Evolutionary conservation across 2,888 invertebrate genomes (phyloP).

Genomic region (Ecdyonurus torrentis): DNA sequence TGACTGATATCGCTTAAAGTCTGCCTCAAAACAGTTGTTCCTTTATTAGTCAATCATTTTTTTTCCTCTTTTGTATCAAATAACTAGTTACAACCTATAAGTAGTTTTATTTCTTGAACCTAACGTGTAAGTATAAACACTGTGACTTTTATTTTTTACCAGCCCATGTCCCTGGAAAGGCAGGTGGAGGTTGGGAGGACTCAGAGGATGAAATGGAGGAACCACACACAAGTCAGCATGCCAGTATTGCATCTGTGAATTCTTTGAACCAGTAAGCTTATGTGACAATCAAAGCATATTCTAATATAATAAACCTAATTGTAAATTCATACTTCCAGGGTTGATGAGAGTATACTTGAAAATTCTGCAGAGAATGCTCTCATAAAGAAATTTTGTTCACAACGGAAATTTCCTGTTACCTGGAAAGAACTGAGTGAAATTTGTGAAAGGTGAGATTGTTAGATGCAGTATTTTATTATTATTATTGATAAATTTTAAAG

Average conservation of each 20-base stretch:
- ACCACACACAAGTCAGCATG: neutral
- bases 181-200: constrained; percentile 17
- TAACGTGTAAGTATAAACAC: no score
- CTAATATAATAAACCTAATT: no score
- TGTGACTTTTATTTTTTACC: no score
- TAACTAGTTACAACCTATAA: no score
- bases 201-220: constrained; percentile 11
- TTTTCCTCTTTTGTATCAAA: no score
- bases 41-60: no score
- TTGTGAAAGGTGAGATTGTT: constrained; percentile 8
- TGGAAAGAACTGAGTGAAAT: constrained; percentile 6
- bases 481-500: no score
- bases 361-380: constrained; percentile 6
- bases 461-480: neutral
- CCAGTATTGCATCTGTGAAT: constrained; percentile 8
- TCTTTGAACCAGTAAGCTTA: constrained; percentile 9
- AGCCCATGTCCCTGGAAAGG: constrained; percentile 16
- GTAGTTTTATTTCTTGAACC: no score
- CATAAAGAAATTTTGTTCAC: constrained; percentile 10
- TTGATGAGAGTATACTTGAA: neutral
- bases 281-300: no score
- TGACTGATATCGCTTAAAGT: no score
- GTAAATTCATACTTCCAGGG: no score
- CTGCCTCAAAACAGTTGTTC: no score
- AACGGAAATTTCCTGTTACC: constrained; percentile 9